Percentiles rank a stretch among this genome's conserved stretches.
Conservation (phyloP, 2,797 vertebrate species). For the Euthynnus affinis region DNA sequence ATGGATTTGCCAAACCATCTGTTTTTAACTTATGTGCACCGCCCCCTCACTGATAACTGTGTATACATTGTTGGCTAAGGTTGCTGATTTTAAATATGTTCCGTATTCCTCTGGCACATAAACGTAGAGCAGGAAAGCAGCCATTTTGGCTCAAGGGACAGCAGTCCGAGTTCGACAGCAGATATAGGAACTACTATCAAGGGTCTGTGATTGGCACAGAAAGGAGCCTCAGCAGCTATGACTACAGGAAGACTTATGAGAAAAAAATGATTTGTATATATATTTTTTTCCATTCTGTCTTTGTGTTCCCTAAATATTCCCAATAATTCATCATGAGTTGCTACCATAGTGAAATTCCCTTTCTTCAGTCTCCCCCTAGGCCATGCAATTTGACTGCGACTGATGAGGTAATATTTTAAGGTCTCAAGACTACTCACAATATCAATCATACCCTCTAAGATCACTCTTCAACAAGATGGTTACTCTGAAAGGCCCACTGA, state of each 20-base stretch:
- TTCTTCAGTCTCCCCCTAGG: not conserved
- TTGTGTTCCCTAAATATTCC: conserved; percentile 1
- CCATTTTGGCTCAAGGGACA: conserved; percentile 26
- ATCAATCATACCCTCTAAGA: conserved; percentile 42
- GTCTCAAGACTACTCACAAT: conserved; percentile 11
- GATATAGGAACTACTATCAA: not conserved
- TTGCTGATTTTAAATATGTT: conserved; percentile 29
- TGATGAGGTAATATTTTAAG: conserved; percentile 37
- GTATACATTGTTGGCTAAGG: conserved; percentile 3
- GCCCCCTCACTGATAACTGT: conserved; percentile 24
- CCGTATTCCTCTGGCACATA: conserved; percentile 11
- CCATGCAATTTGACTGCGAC: conserved; percentile 22
- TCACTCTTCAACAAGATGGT: conserved; percentile 22
- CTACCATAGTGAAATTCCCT: not conserved
- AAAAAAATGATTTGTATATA: not conserved
- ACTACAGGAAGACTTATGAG: not conserved
- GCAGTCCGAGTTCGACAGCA: not conserved
- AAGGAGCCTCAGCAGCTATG: not conserved
- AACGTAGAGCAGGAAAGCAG: conserved; percentile 25
- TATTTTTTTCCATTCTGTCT: not conserved
- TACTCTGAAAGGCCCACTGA: conserved; percentile 24
- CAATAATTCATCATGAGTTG: conserved; percentile 4
- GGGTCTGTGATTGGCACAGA: not conserved
- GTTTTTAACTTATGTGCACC: not conserved
- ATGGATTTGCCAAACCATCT: conserved; percentile 3